Conservation (phyloP, 1,140 invertebrate species). For the Lasaia peninsularis region DNA sequence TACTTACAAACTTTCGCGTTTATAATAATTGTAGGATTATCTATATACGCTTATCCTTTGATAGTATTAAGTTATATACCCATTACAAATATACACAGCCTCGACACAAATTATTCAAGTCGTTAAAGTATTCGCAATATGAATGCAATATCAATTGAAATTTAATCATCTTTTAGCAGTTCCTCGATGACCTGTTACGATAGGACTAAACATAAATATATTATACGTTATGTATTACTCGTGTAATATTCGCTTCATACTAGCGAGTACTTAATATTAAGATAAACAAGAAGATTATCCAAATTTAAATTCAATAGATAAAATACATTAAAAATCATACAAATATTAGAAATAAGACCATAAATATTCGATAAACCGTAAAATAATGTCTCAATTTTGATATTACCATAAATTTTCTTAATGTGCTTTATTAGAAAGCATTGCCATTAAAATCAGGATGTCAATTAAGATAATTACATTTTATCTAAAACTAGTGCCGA, state of each 20-base stretch:
- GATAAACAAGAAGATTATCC: not conserved
- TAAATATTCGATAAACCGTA: too few species aligned
- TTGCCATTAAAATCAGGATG: too few species aligned
- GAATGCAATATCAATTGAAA: conserved; percentile 49
- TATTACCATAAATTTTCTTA: too few species aligned
- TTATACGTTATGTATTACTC: not conserved
- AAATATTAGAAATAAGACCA: too few species aligned
- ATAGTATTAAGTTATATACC: conserved; percentile 8
- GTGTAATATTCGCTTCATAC: not conserved
- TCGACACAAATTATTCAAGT: conserved; percentile 65
- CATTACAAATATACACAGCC: conserved; percentile 59
- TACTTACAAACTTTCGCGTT: too few species aligned
- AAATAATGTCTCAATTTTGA: too few species aligned
- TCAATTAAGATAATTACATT: too few species aligned
- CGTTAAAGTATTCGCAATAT: conserved; percentile 60
- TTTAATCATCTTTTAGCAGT: conserved; percentile 31
- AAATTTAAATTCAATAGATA: not conserved
- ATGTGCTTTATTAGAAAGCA: too few species aligned
- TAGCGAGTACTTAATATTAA: not conserved
- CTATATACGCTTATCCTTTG: conserved; percentile 22
- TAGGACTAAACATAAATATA: conserved; percentile 14
- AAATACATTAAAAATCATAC: too few species aligned
- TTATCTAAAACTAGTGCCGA: too few species aligned
- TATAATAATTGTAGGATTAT: too few species aligned
- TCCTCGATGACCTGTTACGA: conserved; percentile 9